Percentiles rank a stretch among this genome's conserved stretches.
Evolutionary conservation across 2,888 invertebrate species (phyloP).

Genomic region (Unio delphinus): DNA sequence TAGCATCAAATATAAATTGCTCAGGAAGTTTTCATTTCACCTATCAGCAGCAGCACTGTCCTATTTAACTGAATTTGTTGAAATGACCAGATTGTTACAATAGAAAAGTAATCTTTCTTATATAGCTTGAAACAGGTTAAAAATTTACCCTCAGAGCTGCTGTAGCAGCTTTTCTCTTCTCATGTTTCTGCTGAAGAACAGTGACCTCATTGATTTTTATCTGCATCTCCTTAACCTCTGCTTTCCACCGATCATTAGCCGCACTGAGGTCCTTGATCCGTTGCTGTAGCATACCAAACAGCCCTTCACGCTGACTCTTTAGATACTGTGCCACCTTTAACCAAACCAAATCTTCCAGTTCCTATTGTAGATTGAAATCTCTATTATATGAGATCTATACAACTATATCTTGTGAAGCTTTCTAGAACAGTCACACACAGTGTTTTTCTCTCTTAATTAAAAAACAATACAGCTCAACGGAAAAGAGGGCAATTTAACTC

Average conservation of each 20-base stretch:
- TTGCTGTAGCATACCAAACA: slow-evolving; percentile 32
- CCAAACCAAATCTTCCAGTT: slow-evolving; percentile 41
- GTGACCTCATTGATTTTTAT: slow-evolving; percentile 55
- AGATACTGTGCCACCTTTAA: slow-evolving; percentile 40
- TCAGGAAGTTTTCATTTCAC: too few species aligned
- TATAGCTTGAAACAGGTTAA: background rate
- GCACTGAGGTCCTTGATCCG: slow-evolving; percentile 47
- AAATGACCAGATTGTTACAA: background rate
- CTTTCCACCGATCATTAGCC: slow-evolving; percentile 54
- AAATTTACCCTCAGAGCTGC: slow-evolving; percentile 52
- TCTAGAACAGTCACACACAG: too few species aligned
- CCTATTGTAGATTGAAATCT: slow-evolving; percentile 21
- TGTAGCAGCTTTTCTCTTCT: slow-evolving; percentile 58
- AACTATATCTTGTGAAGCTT: too few species aligned
- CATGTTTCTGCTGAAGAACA: slow-evolving; percentile 52
- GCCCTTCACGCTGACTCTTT: slow-evolving; percentile 31
- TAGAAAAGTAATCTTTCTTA: background rate
- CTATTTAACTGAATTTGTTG: background rate
- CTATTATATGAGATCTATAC: too few species aligned
- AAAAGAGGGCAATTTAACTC: too few species aligned
- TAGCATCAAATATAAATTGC: too few species aligned
- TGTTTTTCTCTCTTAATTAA: too few species aligned
- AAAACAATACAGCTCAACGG: too few species aligned
- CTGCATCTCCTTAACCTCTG: slow-evolving; percentile 53
- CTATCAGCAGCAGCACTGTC: too few species aligned